Conservation (phyloP, 2,113 vertebrate genomes). For the Mastomys natalensis region DNA sequence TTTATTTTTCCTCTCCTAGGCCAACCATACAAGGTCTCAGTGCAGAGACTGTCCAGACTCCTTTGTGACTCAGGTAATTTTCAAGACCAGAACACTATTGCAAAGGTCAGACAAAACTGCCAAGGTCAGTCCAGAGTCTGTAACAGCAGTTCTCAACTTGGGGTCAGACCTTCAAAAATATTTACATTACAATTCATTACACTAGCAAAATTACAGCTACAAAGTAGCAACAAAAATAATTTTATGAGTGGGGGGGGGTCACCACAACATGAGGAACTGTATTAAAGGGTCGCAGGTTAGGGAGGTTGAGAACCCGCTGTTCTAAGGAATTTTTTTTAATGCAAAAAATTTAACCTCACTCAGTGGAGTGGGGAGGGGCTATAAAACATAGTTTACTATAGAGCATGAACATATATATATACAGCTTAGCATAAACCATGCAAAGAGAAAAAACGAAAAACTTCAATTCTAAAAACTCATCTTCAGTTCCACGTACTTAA, state of each 20-base stretch:
- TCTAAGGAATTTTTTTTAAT: not conserved
- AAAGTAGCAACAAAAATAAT: not conserved
- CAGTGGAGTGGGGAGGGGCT: not conserved
- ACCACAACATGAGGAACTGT: not conserved
- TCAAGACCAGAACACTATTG: constrained; percentile 40
- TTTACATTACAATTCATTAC: not conserved
- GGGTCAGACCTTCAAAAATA: not conserved
- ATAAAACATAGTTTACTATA: not conserved
- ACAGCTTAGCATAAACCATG: not conserved
- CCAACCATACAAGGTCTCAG: not conserved
- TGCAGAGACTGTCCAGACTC: constrained; percentile 43
- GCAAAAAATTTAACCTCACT: constrained; percentile 34
- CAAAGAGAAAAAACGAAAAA: not conserved
- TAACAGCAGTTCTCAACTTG: not conserved
- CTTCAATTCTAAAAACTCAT: not conserved
- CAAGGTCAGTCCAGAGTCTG: constrained; percentile 33
- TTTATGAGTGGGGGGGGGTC: not conserved
- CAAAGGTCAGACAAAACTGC: constrained; percentile 29
- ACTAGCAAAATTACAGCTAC: not conserved
- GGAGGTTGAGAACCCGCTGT: not conserved
- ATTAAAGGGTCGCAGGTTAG: not conserved
- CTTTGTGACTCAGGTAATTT: constrained; percentile 59
- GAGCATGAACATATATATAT: constrained; percentile 13
- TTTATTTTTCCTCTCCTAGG: not conserved
- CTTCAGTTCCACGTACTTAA: not conserved